Evolutionary conservation across 2,888 invertebrate genomes (phyloP), one percentile per base, ranked within the genome.

Genomic region (Ariolimax columbianus): DNA sequence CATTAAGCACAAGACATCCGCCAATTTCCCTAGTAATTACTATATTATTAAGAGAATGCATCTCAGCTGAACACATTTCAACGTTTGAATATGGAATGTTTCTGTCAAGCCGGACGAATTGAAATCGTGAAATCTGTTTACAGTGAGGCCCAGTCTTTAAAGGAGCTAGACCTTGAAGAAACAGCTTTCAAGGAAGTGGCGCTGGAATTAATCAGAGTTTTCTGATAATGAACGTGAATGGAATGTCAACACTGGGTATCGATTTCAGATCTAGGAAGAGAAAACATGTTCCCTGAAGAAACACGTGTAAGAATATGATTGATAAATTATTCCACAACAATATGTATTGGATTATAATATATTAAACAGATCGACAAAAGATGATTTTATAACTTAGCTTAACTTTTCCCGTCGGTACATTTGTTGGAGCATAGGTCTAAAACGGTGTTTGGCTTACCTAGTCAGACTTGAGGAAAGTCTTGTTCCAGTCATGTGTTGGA

Each of bases 1-100:
- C 59, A 63, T 63, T 63, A 63, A 63, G 4, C 11, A n/a, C 2
- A n/a, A 26, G n/a, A 63, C n/a, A 26, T 63, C n/a, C n/a, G n/a
- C 59, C 59, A 63, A 63, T 63, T 63, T 63, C 59, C n/a, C n/a
- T 63, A 63, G n/a, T n/a, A 63, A 63, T 63, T 63, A 63, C 59
- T n/a, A n/a, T n/a, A 63, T n/a, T 63, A 63, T 63, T 63, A 63
- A 6, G n/a, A 26, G 59, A 23, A 7, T 1, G 0, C 3, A n/a
- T 4, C 17, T 23, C 1, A 63, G 9, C 23, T 3, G 55, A 63
- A 63, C n/a, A 63, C n/a, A 63, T 63, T 63, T 63, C 59, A n/a
- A 63, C n/a, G n/a, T 63, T 63, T 63, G n/a, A 63, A 63, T 63
- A 63, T n/a, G n/a, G 59, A 63, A 63, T 63, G 59, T 63, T 63